Evolutionary conservation across 2,797 vertebrate genomes (phyloP), one percentile per base, ranked within the genome.

Genomic region (Thalassophryne amazonica): DNA sequence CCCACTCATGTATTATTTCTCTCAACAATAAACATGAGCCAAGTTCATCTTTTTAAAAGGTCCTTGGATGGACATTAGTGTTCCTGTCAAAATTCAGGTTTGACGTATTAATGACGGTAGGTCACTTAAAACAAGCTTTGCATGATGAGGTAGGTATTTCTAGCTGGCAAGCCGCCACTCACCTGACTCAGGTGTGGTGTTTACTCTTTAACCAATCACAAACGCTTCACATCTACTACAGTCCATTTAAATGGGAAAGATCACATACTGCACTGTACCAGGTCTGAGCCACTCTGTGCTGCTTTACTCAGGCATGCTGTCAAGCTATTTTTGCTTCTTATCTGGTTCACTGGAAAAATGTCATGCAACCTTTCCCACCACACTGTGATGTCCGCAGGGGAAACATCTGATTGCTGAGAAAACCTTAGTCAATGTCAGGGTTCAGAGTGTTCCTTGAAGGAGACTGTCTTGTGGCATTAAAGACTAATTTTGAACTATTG

Each of bases 371-470:
- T 69, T 46, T 62, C 16, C 27, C 39, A 41, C 11, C 41, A 50
- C 53, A 59, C 20, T 12, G 3, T 2, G 36, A 48, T 55, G 43
- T 43, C 47, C 63, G 59, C 50, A 17, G 39, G 41, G 47, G 40
- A 54, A 60, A 48, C 43, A 60, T 70, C 41, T 51, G 63, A 66
- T 46, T 30, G 35, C 23, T 42, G 22, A 4, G 15, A 46, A 67
- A 62, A 28, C 36, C 36, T 7, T 22, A 59, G 53, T 73, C 46
- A 40, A 23, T 68, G 59, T 81, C 58, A 73, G 67, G 47, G 53
- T 68, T 59, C 48, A 45, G 22, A 28, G 22, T 1, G 0, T 51
- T 58, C 18, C 21, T 15, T 23, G 32, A 42, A 53, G 50, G 30
- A 46, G 29, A 63, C 31, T 18, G 50, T 47, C 37, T 36, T 4